Percentiles rank a stretch among this genome's conserved stretches.
Evolutionary conservation across 1,140 invertebrate species (phyloP).

Genomic region (Gonatopus flavifemur): DNA sequence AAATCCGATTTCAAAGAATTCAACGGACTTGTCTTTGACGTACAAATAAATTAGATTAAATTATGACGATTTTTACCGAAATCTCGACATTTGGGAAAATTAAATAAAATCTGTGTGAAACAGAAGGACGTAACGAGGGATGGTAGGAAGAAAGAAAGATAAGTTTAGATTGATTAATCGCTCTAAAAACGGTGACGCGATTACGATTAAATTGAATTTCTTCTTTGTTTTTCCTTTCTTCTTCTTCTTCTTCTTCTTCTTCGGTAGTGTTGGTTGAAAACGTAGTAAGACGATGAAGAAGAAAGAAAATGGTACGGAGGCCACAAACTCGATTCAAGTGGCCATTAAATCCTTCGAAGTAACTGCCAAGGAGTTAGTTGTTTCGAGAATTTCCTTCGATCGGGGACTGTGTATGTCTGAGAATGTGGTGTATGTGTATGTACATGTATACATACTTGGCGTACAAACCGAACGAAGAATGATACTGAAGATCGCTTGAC

Average conservation of each 20-base stretch:
- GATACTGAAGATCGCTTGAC: too few relatives aligned
- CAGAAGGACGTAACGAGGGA: not conserved
- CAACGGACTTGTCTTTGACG: too few relatives aligned
- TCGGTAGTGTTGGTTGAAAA: constrained; percentile 11
- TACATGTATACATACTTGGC: too few relatives aligned
- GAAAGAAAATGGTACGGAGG: too few relatives aligned
- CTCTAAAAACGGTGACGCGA: constrained; percentile 31
- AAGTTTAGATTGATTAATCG: constrained; percentile 30
- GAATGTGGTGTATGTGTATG: too few relatives aligned
- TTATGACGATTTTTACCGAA: too few relatives aligned
- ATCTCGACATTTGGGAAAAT: too few relatives aligned
- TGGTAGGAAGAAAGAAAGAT: constrained; percentile 8
- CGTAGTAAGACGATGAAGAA: constrained; percentile 15
- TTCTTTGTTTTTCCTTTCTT: constrained; percentile 20
- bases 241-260: not conserved
- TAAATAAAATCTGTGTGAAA: constrained; percentile 7
- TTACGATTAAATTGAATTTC: constrained; percentile 36
- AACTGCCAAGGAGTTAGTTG: constrained; percentile 27
- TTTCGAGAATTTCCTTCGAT: constrained; percentile 31
- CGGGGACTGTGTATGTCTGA: too few relatives aligned
- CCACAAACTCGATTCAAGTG: constrained; percentile 36
- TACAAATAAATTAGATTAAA: too few relatives aligned
- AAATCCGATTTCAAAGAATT: too few relatives aligned
- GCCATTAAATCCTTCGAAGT: constrained; percentile 33
- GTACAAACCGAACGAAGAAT: too few relatives aligned